phyloP scores from a whole-genome alignment of 2,888 invertebrate genomes.

The Himalopsyche tibetana region DNA sequence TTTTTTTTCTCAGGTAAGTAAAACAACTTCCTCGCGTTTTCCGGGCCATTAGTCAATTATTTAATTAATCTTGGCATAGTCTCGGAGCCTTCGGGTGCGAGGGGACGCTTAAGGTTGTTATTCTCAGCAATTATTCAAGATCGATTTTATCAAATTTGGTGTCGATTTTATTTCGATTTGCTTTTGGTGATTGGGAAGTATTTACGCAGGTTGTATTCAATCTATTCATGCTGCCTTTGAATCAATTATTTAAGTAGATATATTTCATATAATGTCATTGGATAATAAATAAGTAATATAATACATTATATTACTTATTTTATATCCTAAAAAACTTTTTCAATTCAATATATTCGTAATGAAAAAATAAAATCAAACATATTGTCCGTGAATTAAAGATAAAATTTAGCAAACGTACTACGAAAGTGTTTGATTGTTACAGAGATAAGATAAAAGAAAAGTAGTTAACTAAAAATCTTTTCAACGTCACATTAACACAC shows the following conservation, averaged over 20 bases:
- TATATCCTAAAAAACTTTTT: too few relatives aligned
- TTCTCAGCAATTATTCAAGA: not conserved
- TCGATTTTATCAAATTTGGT: slow-evolving; percentile 12
- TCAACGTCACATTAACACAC: too few relatives aligned
- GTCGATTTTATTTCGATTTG: slow-evolving; percentile 17
- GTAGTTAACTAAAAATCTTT: too few relatives aligned
- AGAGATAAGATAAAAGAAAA: too few relatives aligned
- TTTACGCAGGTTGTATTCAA: not conserved
- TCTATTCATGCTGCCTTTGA: not conserved
- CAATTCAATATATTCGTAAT: too few relatives aligned
- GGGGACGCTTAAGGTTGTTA: slow-evolving; percentile 44
- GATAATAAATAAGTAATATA: too few relatives aligned
- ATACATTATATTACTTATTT: too few relatives aligned
- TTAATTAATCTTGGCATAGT: slow-evolving; percentile 72
- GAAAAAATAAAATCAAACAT: too few relatives aligned
- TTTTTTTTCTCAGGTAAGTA: slow-evolving; percentile 65
- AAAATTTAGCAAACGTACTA: too few relatives aligned
- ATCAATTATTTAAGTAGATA: not conserved
- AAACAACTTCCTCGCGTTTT: slow-evolving; percentile 66
- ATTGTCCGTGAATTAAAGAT: too few relatives aligned
- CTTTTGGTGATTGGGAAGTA: not conserved
- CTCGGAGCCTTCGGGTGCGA: slow-evolving; percentile 33
- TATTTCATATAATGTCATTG: too few relatives aligned
- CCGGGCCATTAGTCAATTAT: slow-evolving; percentile 76
- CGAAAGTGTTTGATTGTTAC: too few relatives aligned